Base-by-base conservation (phyloP, 2,797 vertebrate species). In the Sciaenops ocellatus region DNA sequence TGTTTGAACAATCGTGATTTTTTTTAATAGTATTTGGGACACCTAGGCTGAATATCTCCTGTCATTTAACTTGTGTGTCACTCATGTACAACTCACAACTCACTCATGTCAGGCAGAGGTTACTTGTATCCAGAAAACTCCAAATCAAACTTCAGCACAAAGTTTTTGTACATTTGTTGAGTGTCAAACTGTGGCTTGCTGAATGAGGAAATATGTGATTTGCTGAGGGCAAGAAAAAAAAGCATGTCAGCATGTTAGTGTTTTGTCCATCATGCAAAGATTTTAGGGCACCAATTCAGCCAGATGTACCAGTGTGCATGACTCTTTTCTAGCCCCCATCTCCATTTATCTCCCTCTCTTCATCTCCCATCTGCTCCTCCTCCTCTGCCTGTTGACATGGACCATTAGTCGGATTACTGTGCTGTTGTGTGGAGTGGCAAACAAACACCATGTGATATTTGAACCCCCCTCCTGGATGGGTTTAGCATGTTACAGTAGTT, bases 401-500 rank as follows among this genome's bases (percentile, higher is more conserved):
- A 26, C 60, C 78, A 73, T 76, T 73, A 83, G 77, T 73, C 8
- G 55, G 85, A 87, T 90, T 82, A 87, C 64, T 64, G 59, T 56
- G 73, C 73, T 84, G 62, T 66, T 87, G 62, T 56, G 16, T 87
- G 56, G 50, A 56, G 59, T 76, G 44, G 56, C 65, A 88, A 81
- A 87, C 79, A 85, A 86, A 87, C 69, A 18, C 47, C 88, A 76
- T 88, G 85, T 84, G 85, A 87, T 84, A 75, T 83, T 64, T 82
- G 76, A 87, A 66, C 77, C 73, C 55, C 77, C 56, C 4, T 34
- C 34, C 42, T 3, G 0, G 16, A 46, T 20, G 54, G 59, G 55
- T 54, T 71, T 74, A 51, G 67, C 51, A 51, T 44, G 87, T 80
- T 67, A 70, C 57, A 62, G 68, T 55, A 70, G 67, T 68, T 87